Evolutionary conservation across 2,113 vertebrate species (phyloP).

Genomic region (Salvelinus alpinus): DNA sequence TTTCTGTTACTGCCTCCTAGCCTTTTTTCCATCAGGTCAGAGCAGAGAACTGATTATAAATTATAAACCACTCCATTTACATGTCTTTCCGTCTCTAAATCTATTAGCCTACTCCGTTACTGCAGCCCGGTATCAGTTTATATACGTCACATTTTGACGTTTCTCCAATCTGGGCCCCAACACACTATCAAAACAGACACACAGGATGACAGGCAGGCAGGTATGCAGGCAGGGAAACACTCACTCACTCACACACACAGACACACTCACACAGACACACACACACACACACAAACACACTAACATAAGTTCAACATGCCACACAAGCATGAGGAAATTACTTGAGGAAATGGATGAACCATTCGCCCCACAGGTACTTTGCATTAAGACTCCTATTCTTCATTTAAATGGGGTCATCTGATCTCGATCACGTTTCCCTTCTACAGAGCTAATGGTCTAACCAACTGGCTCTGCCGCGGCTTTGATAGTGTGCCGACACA

Average conservation of each 20-base stretch:
- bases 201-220: background rate
- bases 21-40: too few species aligned
- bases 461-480: conserved; percentile 16
- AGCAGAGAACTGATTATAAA: background rate
- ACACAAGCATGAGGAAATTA: conserved; percentile 3
- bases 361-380: conserved; percentile 8
- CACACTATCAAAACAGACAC: background rate
- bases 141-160: too few species aligned
- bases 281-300: conserved; percentile 5
- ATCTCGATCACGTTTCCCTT: conserved; percentile 11
- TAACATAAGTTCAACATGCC: conserved; percentile 16
- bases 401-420: conserved; percentile 29
- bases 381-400: conserved; percentile 32
- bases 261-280: background rate
- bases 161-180: too few species aligned
- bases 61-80: conserved; percentile 55
- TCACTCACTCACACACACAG: background rate
- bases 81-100: conserved; percentile 30
- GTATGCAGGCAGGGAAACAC: background rate
- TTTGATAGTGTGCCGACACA: conserved; percentile 39
- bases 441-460: conserved; percentile 19
- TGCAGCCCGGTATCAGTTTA: too few species aligned
- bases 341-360: conserved; percentile 14
- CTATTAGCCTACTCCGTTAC: conserved; percentile 14
- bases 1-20: conserved; percentile 28